Base-by-base conservation (phyloP, 2,113 vertebrate genomes). In the Thinocorus orbignyianus region DNA sequence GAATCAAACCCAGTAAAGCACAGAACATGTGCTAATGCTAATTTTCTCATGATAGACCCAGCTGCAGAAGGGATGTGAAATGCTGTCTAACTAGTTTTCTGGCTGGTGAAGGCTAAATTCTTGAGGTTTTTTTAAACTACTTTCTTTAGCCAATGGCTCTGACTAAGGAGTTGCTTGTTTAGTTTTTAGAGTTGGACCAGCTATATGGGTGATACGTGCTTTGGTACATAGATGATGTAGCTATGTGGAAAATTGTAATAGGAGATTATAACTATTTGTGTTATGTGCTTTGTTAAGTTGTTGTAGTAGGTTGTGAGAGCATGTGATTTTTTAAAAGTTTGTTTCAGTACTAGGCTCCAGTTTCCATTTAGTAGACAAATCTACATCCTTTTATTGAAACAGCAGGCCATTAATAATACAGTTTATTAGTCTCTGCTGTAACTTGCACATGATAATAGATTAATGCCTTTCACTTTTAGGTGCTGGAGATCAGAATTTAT, bases 401-500 rank as follows among this genome's bases (percentile, higher is more conserved):
- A 76, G 16, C 17, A 41, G n/a, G 26, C 28, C 12, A 11, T 37
- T 20, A 78, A 37, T n/a, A 69, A 6, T 37, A 24, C 39, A 35
- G 4, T 2, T 31, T 70, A 42, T 62, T 73, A 37, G 58, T 88
- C 5, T 39, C 39, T 72, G 60, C 33, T 68, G 2, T 80, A 55
- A 62, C 88, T 77, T 84, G 11, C 37, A 61, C 1, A 4, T 64
- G 18, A 4, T 58, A 17, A 94, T 92, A 84, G 42, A 54, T 88
- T 17, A n/a, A 52, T 97, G 24, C 52, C n/a, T 97, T 90, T 97
- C 48, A n/a, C 25, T 81, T 60, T 82, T 92, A 99, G 99, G 99
- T 98, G 99, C 99, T 93, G 99, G 99, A 97, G 99, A 99, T 98
- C 99, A 99, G 98, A 98, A 95, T 89, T 98, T 99, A 95, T 99